phyloP scores from a whole-genome alignment of 2,888 invertebrate species.

The Dyspetes luteomarginatus region DNA sequence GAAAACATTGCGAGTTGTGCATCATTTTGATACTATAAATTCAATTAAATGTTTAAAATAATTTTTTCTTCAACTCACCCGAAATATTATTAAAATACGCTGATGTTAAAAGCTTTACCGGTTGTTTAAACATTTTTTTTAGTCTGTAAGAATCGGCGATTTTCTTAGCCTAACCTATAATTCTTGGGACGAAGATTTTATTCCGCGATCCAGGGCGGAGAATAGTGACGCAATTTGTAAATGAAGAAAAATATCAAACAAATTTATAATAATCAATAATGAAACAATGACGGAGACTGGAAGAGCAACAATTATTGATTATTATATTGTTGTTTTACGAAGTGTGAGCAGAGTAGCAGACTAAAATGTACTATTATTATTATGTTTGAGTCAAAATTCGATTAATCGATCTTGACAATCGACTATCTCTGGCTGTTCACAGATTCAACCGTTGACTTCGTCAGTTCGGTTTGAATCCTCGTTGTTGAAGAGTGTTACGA shows the following conservation, averaged over 20 bases:
- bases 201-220: not conserved
- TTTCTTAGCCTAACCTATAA: slow-evolving; percentile 26
- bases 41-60: not conserved
- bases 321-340: slow-evolving; percentile 11
- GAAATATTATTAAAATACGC: slow-evolving; percentile 42
- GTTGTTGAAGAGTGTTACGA: too few species aligned
- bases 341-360: slow-evolving; percentile 4
- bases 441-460: too few species aligned
- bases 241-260: not conserved
- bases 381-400: not conserved
- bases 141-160: not conserved
- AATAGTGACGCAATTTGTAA: not conserved
- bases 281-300: not conserved
- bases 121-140: slow-evolving; percentile 67
- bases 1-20: too few species aligned
- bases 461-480: too few species aligned
- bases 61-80: slow-evolving; percentile 54
- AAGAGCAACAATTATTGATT: not conserved
- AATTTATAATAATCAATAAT: not conserved
- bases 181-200: not conserved
- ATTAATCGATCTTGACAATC: too few species aligned
- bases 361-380: slow-evolving; percentile 10
- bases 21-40: not conserved
- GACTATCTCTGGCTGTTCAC: too few species aligned
- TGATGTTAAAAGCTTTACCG: slow-evolving; percentile 59